Percentiles rank a stretch among this genome's conserved stretches.
phyloP scores from a whole-genome alignment of 2,797 vertebrate species.

The Pseudocheirus occidentalis region DNA sequence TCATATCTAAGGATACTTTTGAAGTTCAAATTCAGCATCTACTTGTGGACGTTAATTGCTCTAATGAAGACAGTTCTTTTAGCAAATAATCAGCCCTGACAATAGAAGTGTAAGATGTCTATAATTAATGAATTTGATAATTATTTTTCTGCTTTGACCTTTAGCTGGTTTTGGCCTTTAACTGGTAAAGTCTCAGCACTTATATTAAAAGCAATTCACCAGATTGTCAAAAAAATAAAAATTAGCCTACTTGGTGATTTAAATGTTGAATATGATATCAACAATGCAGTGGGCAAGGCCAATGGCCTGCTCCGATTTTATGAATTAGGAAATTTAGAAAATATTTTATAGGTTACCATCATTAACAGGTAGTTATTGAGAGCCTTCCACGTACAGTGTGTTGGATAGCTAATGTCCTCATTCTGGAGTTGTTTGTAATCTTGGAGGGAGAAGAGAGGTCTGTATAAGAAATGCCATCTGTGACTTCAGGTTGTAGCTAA shows the following conservation, averaged over 20 bases:
- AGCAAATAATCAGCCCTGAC: background rate
- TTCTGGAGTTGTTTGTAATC: background rate
- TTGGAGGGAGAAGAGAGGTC: background rate
- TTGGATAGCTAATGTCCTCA: background rate
- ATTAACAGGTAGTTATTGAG: background rate
- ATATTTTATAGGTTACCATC: background rate
- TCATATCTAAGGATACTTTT: constrained; percentile 21
- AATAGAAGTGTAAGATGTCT: background rate
- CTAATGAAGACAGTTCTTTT: background rate
- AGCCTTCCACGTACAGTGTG: background rate
- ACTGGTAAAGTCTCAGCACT: constrained; percentile 34
- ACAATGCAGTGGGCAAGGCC: background rate
- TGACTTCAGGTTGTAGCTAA: background rate
- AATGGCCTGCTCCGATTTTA: background rate
- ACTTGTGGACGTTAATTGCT: background rate
- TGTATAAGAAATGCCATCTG: background rate
- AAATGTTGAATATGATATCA: background rate
- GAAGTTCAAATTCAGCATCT: background rate
- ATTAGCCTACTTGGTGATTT: background rate
- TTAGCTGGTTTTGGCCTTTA: constrained; percentile 44
- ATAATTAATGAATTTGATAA: background rate
- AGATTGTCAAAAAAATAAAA: constrained; percentile 34
- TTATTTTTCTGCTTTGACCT: constrained; percentile 36
- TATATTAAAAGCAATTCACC: constrained; percentile 54
- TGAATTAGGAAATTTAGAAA: background rate